phyloP scores from a whole-genome alignment of 2,888 invertebrate species.

The Chymomyza fuscimana region DNA sequence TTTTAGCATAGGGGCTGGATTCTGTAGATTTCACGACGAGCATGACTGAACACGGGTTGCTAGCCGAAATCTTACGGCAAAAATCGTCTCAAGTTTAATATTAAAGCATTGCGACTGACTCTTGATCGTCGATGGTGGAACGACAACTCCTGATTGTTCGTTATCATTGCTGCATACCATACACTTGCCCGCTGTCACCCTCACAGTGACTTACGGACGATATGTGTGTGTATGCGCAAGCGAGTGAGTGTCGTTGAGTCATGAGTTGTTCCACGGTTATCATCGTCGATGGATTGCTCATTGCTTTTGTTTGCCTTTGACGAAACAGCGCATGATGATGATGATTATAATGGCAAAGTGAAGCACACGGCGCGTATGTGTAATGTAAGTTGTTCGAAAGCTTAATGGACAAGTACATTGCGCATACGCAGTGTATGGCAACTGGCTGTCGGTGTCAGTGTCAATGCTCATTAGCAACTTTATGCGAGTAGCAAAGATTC shows the following conservation, averaged over 20 bases:
- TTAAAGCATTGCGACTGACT: background rate
- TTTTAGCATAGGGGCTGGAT: slow-evolving; percentile 61
- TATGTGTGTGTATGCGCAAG: background rate
- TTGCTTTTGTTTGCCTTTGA: slow-evolving; percentile 26
- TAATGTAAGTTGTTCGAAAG: slow-evolving; percentile 36
- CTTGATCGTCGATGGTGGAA: slow-evolving; percentile 26
- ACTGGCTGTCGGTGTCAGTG: background rate
- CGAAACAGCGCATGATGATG: slow-evolving; percentile 6
- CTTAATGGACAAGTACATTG: slow-evolving; percentile 53
- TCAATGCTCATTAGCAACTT: slow-evolving; percentile 14
- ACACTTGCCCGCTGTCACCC: background rate
- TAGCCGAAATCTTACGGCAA: background rate
- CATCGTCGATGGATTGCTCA: slow-evolving; percentile 27
- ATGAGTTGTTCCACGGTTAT: background rate
- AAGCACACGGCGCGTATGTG: slow-evolving; percentile 51
- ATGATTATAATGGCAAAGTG: background rate
- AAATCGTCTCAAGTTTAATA: background rate
- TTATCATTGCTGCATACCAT: slow-evolving; percentile 13
- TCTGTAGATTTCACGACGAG: background rate
- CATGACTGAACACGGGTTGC: background rate
- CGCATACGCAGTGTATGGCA: slow-evolving; percentile 60
- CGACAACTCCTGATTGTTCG: slow-evolving; percentile 21
- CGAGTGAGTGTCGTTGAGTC: slow-evolving; percentile 2
- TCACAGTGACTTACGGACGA: background rate
- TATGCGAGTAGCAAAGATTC: background rate